Evolutionary conservation across 2,113 vertebrate species (phyloP).

Genomic region (Himantopus leucocephalus): DNA sequence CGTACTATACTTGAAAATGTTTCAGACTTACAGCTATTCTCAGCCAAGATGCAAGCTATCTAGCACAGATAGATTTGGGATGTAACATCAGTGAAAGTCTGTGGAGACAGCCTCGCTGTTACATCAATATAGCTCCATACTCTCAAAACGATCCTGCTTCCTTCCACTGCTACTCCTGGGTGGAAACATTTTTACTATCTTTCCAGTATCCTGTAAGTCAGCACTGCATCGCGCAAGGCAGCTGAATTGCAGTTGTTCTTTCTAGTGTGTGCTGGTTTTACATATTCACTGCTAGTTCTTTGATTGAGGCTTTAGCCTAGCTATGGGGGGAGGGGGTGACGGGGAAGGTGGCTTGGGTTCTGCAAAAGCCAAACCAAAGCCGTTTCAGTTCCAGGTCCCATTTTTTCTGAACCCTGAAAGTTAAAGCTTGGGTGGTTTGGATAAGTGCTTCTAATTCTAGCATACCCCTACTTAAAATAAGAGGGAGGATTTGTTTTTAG

Average conservation of each 20-base stretch:
- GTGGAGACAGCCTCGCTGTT: neutral
- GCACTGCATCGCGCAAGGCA: neutral
- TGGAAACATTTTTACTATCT: neutral
- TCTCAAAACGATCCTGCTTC: neutral
- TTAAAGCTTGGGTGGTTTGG: neutral
- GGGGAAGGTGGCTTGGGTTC: neutral
- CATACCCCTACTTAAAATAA: slow-evolving; percentile 21
- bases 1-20: neutral
- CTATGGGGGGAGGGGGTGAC: neutral
- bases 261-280: neutral
- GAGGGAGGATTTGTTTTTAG: slow-evolving; percentile 33
- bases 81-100: neutral
- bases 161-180: neutral
- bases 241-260: neutral
- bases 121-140: neutral
- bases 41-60: neutral
- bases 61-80: neutral
- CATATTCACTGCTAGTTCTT: neutral
- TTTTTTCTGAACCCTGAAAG: slow-evolving; percentile 11
- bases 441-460: slow-evolving; percentile 47
- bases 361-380: slow-evolving; percentile 21
- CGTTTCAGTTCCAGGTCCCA: neutral
- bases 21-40: slow-evolving; percentile 20
- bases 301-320: neutral
- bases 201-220: neutral